Conservation (phyloP, 2,797 vertebrate species). For the Austrolebias charrua region DNA sequence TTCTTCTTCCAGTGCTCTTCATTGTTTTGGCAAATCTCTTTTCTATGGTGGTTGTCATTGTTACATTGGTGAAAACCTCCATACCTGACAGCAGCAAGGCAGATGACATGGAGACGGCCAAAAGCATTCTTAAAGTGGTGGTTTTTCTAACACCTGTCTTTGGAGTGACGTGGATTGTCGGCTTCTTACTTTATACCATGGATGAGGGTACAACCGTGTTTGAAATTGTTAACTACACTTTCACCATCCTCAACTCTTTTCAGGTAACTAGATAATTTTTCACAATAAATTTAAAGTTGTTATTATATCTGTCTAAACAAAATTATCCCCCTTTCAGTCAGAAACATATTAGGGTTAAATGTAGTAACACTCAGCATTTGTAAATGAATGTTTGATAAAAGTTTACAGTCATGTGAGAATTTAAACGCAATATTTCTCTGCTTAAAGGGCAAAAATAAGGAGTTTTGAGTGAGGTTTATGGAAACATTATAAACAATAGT, state of each 20-base stretch:
- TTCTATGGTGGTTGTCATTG: constrained; percentile 78
- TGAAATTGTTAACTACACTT: constrained; percentile 54
- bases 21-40: constrained; percentile 79
- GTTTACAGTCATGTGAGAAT: too few relatives aligned
- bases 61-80: constrained; percentile 75
- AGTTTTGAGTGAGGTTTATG: too few relatives aligned
- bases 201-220: fast-evolving
- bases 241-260: constrained; percentile 81
- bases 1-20: constrained; percentile 77
- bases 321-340: background rate
- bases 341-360: too few relatives aligned
- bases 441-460: too few relatives aligned
- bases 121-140: constrained; percentile 82
- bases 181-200: constrained; percentile 62
- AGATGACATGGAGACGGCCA: constrained; percentile 76
- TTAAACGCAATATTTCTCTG: too few relatives aligned
- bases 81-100: constrained; percentile 66
- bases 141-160: constrained; percentile 82
- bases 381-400: too few relatives aligned
- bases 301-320: background rate
- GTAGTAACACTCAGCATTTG: too few relatives aligned
- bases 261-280: constrained; percentile 74
- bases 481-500: too few relatives aligned
- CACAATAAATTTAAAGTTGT: background rate
- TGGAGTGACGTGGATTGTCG: constrained; percentile 82